phyloP scores from a whole-genome alignment of 2,113 vertebrate species.

The Junco hyemalis region DNA sequence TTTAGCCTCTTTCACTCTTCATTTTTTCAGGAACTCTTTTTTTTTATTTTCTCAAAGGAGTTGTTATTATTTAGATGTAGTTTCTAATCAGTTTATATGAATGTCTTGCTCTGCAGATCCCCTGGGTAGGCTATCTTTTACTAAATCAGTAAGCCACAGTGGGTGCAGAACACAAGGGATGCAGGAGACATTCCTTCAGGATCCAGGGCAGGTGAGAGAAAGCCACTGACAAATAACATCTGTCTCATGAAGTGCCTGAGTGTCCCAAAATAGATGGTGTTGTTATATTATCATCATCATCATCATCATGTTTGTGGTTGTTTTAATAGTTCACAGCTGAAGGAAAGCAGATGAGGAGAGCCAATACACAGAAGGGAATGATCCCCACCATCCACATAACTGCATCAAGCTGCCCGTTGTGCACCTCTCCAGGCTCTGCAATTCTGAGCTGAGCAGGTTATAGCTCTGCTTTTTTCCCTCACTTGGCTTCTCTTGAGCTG shows the following conservation, averaged over 20 bases:
- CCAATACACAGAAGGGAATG: not conserved
- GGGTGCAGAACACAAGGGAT: not conserved
- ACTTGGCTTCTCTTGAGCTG: not conserved
- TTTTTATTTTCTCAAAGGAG: conserved; percentile 17
- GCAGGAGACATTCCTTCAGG: not conserved
- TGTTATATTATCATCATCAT: not conserved
- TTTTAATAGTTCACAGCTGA: not conserved
- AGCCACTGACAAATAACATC: not conserved
- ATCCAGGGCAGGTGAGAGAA: not conserved
- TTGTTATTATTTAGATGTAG: conserved; percentile 9
- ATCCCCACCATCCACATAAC: not conserved
- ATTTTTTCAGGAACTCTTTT: conserved; percentile 15
- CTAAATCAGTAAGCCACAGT: not conserved
- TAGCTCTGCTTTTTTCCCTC: not conserved
- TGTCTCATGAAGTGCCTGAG: not conserved
- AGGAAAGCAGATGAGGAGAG: not conserved
- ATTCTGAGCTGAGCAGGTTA: not conserved
- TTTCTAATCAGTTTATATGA: conserved; percentile 17
- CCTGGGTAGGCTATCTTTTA: not conserved
- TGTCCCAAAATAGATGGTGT: not conserved
- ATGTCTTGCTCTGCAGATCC: not conserved
- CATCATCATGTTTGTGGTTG: not conserved
- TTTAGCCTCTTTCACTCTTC: conserved; percentile 12
- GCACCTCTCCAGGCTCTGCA: not conserved
- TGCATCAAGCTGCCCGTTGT: not conserved